Percentiles rank a stretch among this genome's conserved stretches.
These are phyloP conservation scores for Pipa parva DNA, from an alignment of 2,113 vertebrate genomes.

Conservation along the genomic window DNA sequence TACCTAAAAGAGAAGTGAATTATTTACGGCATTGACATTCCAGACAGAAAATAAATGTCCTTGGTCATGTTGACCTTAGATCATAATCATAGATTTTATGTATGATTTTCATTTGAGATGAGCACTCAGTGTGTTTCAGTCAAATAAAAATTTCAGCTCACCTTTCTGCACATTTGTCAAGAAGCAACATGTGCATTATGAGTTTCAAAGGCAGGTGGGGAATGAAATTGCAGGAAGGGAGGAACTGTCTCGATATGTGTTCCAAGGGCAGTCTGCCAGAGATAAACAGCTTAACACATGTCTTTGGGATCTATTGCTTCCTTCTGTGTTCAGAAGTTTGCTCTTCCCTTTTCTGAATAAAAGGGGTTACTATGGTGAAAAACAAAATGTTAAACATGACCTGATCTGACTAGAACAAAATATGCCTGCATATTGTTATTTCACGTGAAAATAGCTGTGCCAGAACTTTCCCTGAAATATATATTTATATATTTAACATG, in stretches of 20 bases:
- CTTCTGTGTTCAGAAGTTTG: slow-evolving; percentile 43
- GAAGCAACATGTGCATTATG: slow-evolving; percentile 37
- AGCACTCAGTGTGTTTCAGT: not conserved
- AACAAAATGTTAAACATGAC: slow-evolving; percentile 43
- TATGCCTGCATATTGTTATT: slow-evolving; percentile 7
- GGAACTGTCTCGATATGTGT: slow-evolving; percentile 40
- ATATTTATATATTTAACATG: not conserved
- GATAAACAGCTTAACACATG: slow-evolving; percentile 44
- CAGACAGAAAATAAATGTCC: not conserved
- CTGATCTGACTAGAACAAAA: slow-evolving; percentile 36
- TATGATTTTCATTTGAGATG: not conserved
- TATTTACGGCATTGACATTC: not conserved
- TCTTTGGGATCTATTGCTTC: slow-evolving; percentile 42
- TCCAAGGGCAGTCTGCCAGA: slow-evolving; percentile 41
- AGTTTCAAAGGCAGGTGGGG: slow-evolving; percentile 40
- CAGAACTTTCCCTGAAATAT: slow-evolving; percentile 11
- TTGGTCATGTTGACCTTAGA: not conserved
- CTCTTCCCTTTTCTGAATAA: slow-evolving; percentile 16
- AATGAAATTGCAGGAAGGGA: slow-evolving; percentile 43
- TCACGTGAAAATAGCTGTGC: slow-evolving; percentile 5
- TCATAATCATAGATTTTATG: not conserved
- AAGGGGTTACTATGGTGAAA: slow-evolving; percentile 42
- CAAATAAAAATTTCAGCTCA: slow-evolving; percentile 13
- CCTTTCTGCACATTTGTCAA: slow-evolving; percentile 38
- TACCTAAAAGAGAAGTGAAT: not conserved